Evolutionary conservation across 2,888 invertebrate genomes (phyloP).

Genomic region (Sarcophaga subvicina): DNA sequence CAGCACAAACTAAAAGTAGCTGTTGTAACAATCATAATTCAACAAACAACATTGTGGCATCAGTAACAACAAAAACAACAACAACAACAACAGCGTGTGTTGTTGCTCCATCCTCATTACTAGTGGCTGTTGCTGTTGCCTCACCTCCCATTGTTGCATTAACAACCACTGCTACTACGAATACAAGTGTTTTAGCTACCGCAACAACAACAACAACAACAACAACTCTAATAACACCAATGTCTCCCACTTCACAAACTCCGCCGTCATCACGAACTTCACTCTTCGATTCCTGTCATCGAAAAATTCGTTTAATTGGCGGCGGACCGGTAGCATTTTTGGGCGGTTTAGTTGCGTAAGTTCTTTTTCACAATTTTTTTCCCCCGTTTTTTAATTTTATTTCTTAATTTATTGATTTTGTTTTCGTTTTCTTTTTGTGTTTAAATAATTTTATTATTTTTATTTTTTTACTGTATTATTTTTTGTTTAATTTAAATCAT

Average conservation of each 20-base stretch:
- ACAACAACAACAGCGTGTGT: conserved; percentile 64
- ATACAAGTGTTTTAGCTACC: conserved; percentile 46
- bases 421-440: conserved; percentile 3
- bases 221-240: conserved; percentile 67
- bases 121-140: conserved; percentile 66
- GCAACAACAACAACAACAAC: conserved; percentile 66
- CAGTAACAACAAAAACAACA: conserved; percentile 47
- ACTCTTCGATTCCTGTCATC: conserved; percentile 88
- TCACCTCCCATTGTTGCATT: conserved; percentile 64
- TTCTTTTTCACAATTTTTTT: conserved; percentile 72
- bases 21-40: conserved; percentile 31
- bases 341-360: conserved; percentile 89
- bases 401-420: neutral
- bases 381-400: conserved; percentile 24
- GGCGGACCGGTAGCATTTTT: conserved; percentile 86
- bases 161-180: conserved; percentile 59
- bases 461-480: neutral
- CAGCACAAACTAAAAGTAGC: conserved; percentile 43
- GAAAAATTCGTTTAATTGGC: conserved; percentile 88
- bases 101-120: conserved; percentile 56
- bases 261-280: conserved; percentile 84
- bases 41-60: neutral
- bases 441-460: neutral
- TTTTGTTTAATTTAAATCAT: neutral
- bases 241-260: conserved; percentile 80